These are phyloP conservation scores for Sinocyclocheilus anophthalmus DNA, from an alignment of 2,113 vertebrate genomes.

Conservation along the genomic window DNA sequence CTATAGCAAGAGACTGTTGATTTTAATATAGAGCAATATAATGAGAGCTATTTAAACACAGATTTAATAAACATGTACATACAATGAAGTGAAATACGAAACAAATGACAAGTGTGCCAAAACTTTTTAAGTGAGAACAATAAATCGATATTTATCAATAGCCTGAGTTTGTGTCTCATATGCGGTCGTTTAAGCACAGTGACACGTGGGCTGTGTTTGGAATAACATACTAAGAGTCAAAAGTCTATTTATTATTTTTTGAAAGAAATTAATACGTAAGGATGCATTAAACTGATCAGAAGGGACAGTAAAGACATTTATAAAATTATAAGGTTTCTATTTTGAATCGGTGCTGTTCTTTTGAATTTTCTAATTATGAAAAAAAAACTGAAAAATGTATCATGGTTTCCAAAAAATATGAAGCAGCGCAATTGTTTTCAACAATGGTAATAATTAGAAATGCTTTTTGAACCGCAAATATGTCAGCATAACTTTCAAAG, in stretches of 20 bases:
- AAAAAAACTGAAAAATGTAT: too few species aligned
- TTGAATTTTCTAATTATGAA: too few species aligned
- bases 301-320: too few species aligned
- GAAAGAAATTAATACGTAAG: background rate
- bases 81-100: conserved; percentile 44
- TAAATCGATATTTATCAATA: conserved; percentile 64
- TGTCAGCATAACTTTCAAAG: too few species aligned
- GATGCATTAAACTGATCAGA: too few species aligned
- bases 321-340: too few species aligned
- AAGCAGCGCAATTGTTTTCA: too few species aligned
- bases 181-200: background rate
- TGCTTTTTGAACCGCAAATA: too few species aligned
- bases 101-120: conserved; percentile 65
- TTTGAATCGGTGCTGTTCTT: too few species aligned
- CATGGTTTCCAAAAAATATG: too few species aligned
- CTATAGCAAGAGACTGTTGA: conserved; percentile 57
- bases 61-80: conserved; percentile 35
- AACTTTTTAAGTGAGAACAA: conserved; percentile 69
- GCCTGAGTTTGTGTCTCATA: conserved; percentile 13
- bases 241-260: background rate
- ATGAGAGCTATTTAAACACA: conserved; percentile 37
- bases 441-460: too few species aligned
- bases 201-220: background rate
- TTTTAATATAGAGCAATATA: conserved; percentile 32
- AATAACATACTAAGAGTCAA: background rate